Conservation (phyloP, 2,113 vertebrate genomes). For the Chaenocephalus aceratus region DNA sequence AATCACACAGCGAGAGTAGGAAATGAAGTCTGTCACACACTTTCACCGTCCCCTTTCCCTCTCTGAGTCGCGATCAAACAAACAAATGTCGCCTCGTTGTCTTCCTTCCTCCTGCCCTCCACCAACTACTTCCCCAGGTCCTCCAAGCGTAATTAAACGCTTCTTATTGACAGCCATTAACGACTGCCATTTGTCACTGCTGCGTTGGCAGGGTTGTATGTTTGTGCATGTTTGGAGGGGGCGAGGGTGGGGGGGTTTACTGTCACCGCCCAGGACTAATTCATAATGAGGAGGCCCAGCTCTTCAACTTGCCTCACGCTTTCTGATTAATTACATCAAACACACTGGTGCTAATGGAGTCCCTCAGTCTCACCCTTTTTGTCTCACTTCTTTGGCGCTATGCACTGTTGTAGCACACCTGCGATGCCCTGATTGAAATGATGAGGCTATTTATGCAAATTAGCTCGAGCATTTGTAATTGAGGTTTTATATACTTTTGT, state of each 20-base stretch:
- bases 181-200: conserved; percentile 73
- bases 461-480: conserved; percentile 18
- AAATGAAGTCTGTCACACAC: conserved; percentile 76
- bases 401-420: conserved; percentile 44
- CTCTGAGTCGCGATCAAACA: conserved; percentile 40
- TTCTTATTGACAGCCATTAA: conserved; percentile 75
- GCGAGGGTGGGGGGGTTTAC: neutral
- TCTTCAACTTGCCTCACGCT: conserved; percentile 53
- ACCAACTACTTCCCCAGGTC: conserved; percentile 48
- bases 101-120: conserved; percentile 48
- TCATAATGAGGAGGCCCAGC: conserved; percentile 61
- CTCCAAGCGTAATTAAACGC: conserved; percentile 77
- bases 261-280: conserved; percentile 44
- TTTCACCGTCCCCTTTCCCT: conserved; percentile 32
- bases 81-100: conserved; percentile 25
- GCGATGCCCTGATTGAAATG: conserved; percentile 15
- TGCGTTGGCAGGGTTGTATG: conserved; percentile 20
- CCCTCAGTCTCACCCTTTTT: conserved; percentile 23
- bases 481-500: conserved; percentile 16
- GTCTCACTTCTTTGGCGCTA: conserved; percentile 1
- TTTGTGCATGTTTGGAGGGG: conserved; percentile 36
- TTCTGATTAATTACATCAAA: conserved; percentile 78
- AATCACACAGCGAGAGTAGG: conserved; percentile 72
- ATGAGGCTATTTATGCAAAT: conserved; percentile 45
- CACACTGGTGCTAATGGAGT: conserved; percentile 54